Evolutionary conservation across 2,888 invertebrate genomes (phyloP), one percentile per base, ranked within the genome.

Genomic region (Plagodis dolabraria): DNA sequence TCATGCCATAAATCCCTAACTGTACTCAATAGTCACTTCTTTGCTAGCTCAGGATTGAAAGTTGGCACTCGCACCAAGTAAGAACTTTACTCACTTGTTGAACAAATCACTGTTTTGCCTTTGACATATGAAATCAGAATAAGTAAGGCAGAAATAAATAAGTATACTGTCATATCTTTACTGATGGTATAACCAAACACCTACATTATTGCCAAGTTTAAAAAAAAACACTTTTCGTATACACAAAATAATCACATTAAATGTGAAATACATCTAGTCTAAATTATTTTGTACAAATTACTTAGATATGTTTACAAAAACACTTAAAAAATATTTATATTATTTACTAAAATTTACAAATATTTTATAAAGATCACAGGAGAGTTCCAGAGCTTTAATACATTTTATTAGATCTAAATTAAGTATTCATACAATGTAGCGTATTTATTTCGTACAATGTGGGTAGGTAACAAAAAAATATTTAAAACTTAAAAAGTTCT

Each of bases 351-450:
- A 65, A 82, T 75, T 81, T 77, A 82, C 75, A 80, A 79, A 82
- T 79, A 86, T 77, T 79, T 85, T 80, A 88, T 82, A 86, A 82
- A 89, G 88, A 92, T 92, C 92, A 92, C 92, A 92, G 92, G 86
- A 86, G 88, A 91, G 92, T 92, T 92, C 92, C 91, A 92, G 87
- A 91, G 90, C 88, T 85, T 84, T 71, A 71, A 57, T 49, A 46
- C 49, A 34, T 34, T 35, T 11, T 35, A 22, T 22, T 22, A 22
- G 22, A 22, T 22, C 38, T 46, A 50, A 40, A 50, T 38, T 36
- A 48, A 48, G 33, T 47, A 35, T 40, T 22, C 10, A 49, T 49
- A 11, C 33, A 43, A 40, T 47, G 35, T 6, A 11, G 5, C 12
- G 10, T 43, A 43, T 43, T 43, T 43, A 43, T 12, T 43, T 47